These are phyloP conservation scores for Kuschelorhynchus macadamiae DNA, from an alignment of 2,888 invertebrate genomes.

Conservation along the genomic window DNA sequence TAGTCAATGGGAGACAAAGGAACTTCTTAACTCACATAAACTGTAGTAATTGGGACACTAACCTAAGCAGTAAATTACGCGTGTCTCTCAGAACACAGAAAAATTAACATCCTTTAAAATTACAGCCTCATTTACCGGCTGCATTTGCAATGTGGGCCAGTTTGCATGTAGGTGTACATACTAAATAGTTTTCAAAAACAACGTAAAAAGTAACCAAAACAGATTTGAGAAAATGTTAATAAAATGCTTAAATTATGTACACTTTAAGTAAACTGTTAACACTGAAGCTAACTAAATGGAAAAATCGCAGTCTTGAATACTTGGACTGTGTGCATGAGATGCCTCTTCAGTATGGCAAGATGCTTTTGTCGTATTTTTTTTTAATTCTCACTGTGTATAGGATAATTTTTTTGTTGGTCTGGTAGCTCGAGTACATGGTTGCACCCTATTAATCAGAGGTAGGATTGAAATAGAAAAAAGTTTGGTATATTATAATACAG, in stretches of 20 bases:
- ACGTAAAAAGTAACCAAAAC: too few species aligned
- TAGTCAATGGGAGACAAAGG: too few species aligned
- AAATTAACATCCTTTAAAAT: not conserved
- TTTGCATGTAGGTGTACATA: too few species aligned
- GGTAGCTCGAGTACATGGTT: too few species aligned
- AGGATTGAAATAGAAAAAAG: not conserved
- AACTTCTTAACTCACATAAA: too few species aligned
- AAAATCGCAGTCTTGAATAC: slow-evolving; percentile 73
- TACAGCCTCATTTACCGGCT: not conserved
- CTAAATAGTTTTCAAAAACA: too few species aligned
- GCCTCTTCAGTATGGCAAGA: slow-evolving; percentile 63
- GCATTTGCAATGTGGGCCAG: not conserved
- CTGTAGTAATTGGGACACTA: too few species aligned
- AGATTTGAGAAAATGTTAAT: not conserved
- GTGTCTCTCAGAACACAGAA: too few species aligned
- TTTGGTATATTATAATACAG: too few species aligned
- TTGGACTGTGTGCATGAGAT: slow-evolving; percentile 74
- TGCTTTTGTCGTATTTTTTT: slow-evolving; percentile 60
- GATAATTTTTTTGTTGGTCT: too few species aligned
- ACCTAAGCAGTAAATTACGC: too few species aligned
- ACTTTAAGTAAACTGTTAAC: slow-evolving; percentile 6
- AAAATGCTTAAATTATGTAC: not conserved
- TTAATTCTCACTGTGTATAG: slow-evolving; percentile 29
- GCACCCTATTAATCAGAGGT: not conserved
- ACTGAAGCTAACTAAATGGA: slow-evolving; percentile 46